Evolutionary conservation across 2,888 invertebrate species (phyloP), one percentile per base, ranked within the genome.

Genomic region (Gari tellinella): DNA sequence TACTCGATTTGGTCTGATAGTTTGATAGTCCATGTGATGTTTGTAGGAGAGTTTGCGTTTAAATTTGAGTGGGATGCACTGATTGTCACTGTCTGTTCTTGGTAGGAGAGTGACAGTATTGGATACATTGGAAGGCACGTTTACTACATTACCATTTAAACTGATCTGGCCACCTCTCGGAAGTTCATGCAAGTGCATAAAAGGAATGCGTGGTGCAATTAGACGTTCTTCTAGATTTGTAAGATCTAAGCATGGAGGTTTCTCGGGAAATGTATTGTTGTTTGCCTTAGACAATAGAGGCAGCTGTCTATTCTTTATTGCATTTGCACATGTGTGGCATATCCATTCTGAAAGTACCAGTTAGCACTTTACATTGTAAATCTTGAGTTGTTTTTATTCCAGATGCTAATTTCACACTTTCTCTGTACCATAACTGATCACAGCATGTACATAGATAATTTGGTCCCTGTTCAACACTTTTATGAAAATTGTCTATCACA

Each of bases 181-280:
- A 14, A 51, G 41, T 51, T 62, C 51, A 10, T 41, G 17, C 38
- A 62, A 14, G 40, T 62, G 51, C 43, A 62, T 52, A 26, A 62
- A 62, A 5, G 43, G 41, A 25, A 40, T 51, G 12, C 37, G 19
- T 15, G 51, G 40, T 4, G 52, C 38, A 25, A 62, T 25, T 10
- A 62, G 52, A 41, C 51, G 38, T 17, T 62, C 51, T 62, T 62
- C 62, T 31, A 62, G n/a, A 7, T 38, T 10, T n/a, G 40, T 62
- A 15, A 62, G 25, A 1, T 62, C 10, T 15, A 51, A 21, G 14
- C 21, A n/a, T 10, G 12, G 7, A 19, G 31, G 15, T 51, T 51
- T 51, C 14, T 49, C 17, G 7, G 49, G 49, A 15, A 51, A 25
- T 12, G 7, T 12, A n/a, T 25, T 38, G 5, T 19, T 25, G n/a